Percentiles rank a stretch among this genome's conserved stretches.
Conservation (phyloP, 1,140 invertebrate genomes). For the Homarus americanus region DNA sequence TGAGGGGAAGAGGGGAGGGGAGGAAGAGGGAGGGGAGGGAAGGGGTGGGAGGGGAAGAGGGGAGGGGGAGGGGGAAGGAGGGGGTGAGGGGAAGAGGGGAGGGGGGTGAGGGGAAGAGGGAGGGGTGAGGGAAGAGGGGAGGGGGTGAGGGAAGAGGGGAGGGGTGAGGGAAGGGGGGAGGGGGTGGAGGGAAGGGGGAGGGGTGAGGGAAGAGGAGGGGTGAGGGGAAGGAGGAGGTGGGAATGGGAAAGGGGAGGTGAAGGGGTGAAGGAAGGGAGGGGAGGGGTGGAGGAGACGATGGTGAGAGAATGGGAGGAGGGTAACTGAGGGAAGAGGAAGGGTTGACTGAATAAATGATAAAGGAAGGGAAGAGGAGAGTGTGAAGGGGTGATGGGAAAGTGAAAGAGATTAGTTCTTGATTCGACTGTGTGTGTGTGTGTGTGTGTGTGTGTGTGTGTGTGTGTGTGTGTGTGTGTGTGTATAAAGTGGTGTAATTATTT, state of each 20-base stretch:
- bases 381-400: too few relatives aligned
- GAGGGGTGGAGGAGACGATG: too few relatives aligned
- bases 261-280: too few relatives aligned
- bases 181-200: too few relatives aligned
- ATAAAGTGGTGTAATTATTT: not conserved
- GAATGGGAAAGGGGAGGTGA: not conserved
- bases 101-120: not conserved
- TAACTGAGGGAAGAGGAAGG: too few relatives aligned
- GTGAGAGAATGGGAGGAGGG: too few relatives aligned
- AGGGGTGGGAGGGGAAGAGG: not conserved
- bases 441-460: not conserved
- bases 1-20: not conserved
- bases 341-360: too few relatives aligned
- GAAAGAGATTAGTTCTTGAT: too few relatives aligned
- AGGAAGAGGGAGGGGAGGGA: not conserved
- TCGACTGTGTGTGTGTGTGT: not conserved
- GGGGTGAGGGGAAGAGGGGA: not conserved
- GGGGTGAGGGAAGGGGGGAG: too few relatives aligned
- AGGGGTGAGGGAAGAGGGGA: too few relatives aligned
- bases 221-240: not conserved
- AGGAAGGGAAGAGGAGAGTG: not conserved
- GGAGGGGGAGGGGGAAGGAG: not conserved
- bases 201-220: not conserved
- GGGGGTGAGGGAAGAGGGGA: not conserved
- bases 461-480: not conserved